Evolutionary conservation across 53 echinoderm and acorn worm species (phyloP), one percentile per base, ranked within the genome.

Genomic region (Luidia sarsii): DNA sequence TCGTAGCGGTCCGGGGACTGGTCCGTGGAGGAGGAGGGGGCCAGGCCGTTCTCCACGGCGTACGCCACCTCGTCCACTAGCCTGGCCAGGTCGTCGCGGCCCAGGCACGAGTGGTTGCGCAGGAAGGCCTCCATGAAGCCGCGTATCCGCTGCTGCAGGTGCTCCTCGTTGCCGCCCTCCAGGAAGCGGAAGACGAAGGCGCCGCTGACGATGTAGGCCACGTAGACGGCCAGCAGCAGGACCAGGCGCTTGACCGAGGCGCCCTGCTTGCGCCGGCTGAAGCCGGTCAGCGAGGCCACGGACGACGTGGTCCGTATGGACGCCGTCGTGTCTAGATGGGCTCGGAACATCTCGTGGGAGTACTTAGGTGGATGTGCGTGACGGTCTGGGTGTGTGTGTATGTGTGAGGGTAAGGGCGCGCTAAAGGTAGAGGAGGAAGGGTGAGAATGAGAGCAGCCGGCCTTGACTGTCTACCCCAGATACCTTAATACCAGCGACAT

Each of bases 131-230:
- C 52, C 13, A 85, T 27, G 57, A 41, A 33, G 18, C n/a, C 39
- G 48, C 71, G 33, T 37, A 85, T 45, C 16, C 65, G 39, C 16
- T 61, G 30, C 3, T 71, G 71, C 13, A 90, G 62, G 19, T 85
- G 67, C 52, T 90, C 90, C 7, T 80, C 85, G 37, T 90, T 59
- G 20, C 85, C 81, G 3, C 67, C 60, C 43, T 90, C 90, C 8
- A 85, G 37, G 48, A 65, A 54, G 2, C 71, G 62, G 65, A 90
- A 90, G n/a, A 90, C 72, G 4, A 80, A 67, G 39, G 90, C 83
- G 7, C 91, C 91, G 33, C 68, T 57, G 70, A 87, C 57, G 34
- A 91, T 87, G 60, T 83, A 91, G 64, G 75, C 48, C 15, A 83
- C 63, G 37, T 77, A 77, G 64, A 87, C 71, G 1, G 64, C 65